Conservation (phyloP, 2,797 vertebrate genomes). For the Epinephelus coioides region DNA sequence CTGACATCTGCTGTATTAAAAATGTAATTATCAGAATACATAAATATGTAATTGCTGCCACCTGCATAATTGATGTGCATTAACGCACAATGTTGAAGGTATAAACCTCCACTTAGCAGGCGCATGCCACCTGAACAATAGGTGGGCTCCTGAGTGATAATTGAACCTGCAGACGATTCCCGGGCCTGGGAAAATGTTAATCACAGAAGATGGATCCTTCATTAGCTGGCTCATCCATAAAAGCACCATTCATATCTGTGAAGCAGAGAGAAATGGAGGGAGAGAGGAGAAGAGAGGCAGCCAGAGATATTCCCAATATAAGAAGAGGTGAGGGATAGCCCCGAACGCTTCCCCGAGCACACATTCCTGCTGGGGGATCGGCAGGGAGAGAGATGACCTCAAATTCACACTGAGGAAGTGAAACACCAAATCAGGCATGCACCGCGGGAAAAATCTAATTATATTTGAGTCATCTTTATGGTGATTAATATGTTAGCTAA, state of each 20-base stretch:
- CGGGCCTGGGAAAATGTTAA: slow-evolving; percentile 77
- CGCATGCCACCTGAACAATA: slow-evolving; percentile 79
- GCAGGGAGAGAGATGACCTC: slow-evolving; percentile 69
- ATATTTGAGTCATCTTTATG: slow-evolving; percentile 75
- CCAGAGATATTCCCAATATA: slow-evolving; percentile 37
- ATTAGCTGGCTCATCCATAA: slow-evolving; percentile 75
- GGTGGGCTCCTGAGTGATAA: slow-evolving; percentile 77
- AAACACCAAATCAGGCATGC: slow-evolving; percentile 67
- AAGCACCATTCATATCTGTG: slow-evolving; percentile 68
- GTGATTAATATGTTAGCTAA: slow-evolving; percentile 79
- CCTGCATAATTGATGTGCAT: slow-evolving; percentile 85
- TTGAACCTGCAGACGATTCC: slow-evolving; percentile 72
- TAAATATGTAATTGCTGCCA: slow-evolving; percentile 85
- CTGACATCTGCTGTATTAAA: slow-evolving; percentile 86
- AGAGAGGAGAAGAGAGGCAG: not conserved
- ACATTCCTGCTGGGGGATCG: slow-evolving; percentile 33
- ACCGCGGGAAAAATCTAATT: slow-evolving; percentile 67
- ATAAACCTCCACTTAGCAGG: slow-evolving; percentile 81
- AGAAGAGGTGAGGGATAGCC: slow-evolving; percentile 62
- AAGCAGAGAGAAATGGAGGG: slow-evolving; percentile 51
- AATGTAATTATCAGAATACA: slow-evolving; percentile 87
- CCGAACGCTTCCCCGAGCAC: slow-evolving; percentile 26
- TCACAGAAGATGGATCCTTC: slow-evolving; percentile 75
- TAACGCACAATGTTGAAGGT: slow-evolving; percentile 82
- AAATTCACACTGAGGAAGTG: slow-evolving; percentile 65